Evolutionary conservation across 2,113 vertebrate species (phyloP).

Genomic region (Xerus inauris): DNA sequence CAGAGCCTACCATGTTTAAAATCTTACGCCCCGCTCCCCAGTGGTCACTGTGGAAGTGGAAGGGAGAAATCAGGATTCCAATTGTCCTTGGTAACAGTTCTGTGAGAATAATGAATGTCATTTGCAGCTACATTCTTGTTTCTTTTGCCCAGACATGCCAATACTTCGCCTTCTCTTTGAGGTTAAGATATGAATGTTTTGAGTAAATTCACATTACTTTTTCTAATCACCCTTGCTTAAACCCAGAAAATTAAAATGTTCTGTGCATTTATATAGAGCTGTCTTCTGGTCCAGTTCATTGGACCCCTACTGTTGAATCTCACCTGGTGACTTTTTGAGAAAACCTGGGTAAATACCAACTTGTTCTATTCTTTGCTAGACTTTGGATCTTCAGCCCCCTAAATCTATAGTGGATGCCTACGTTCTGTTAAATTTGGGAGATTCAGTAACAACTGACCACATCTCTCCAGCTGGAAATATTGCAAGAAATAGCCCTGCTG

Average conservation of each 20-base stretch:
- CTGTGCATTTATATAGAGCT: not conserved
- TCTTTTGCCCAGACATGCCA: not conserved
- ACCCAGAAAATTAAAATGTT: not conserved
- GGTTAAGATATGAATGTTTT: not conserved
- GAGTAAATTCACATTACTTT: not conserved
- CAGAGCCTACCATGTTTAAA: not conserved
- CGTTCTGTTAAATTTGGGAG: constrained; percentile 95
- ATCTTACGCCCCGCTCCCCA: not conserved
- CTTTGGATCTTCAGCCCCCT: constrained; percentile 87
- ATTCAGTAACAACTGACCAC: constrained; percentile 98
- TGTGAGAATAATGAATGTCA: not conserved
- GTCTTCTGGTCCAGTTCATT: not conserved
- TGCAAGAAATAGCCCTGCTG: constrained; percentile 95
- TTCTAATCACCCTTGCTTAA: not conserved
- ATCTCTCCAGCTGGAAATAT: constrained; percentile 99
- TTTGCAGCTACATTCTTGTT: not conserved
- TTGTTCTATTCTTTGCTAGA: constrained; percentile 84
- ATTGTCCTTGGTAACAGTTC: not conserved
- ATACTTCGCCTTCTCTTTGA: not conserved
- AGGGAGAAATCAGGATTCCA: not conserved
- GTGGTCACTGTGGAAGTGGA: not conserved
- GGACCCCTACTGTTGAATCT: not conserved
- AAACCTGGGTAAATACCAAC: not conserved
- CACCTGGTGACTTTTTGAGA: not conserved
- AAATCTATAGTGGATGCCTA: constrained; percentile 92